A percentile compares a stretch with the other conserved stretches of the same genome.
Conservation (phyloP, 2,113 vertebrate species). For the Hassar affinis region DNA sequence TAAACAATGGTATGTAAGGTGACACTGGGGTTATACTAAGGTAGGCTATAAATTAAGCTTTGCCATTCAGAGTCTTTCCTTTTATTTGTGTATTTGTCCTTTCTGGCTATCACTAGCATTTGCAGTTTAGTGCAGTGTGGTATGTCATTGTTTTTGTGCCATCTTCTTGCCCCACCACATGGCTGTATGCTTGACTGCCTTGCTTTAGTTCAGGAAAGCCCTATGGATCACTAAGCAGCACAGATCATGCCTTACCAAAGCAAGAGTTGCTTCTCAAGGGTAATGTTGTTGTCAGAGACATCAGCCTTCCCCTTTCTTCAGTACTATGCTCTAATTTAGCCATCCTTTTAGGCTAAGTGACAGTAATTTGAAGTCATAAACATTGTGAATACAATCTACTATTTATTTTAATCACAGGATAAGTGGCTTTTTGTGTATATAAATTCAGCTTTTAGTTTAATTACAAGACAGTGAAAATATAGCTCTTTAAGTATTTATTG, state of each 20-base stretch:
- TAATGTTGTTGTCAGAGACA: conserved; percentile 20
- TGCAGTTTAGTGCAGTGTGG: conserved; percentile 3
- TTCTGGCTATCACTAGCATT: background rate
- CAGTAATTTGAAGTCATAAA: conserved; percentile 7
- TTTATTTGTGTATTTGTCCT: background rate
- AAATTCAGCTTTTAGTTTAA: background rate
- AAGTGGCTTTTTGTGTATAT: background rate
- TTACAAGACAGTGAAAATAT: background rate
- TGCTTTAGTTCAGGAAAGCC: conserved; percentile 49
- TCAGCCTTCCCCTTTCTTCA: conserved; percentile 10
- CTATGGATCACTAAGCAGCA: conserved; percentile 54
- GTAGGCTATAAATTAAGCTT: too few species aligned
- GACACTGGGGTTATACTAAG: background rate
- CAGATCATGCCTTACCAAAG: conserved; percentile 46
- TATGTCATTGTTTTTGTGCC: conserved; percentile 15
- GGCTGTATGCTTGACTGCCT: conserved; percentile 39
- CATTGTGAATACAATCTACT: background rate
- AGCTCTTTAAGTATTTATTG: background rate
- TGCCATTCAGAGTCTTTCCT: background rate
- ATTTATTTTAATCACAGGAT: background rate
- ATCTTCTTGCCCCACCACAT: conserved; percentile 18
- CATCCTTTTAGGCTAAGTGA: background rate
- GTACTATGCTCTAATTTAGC: background rate
- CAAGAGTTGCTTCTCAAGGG: conserved; percentile 21
- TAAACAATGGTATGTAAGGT: background rate